Conservation (phyloP, 2,113 vertebrate genomes). For the Agapornis roseicollis region DNA sequence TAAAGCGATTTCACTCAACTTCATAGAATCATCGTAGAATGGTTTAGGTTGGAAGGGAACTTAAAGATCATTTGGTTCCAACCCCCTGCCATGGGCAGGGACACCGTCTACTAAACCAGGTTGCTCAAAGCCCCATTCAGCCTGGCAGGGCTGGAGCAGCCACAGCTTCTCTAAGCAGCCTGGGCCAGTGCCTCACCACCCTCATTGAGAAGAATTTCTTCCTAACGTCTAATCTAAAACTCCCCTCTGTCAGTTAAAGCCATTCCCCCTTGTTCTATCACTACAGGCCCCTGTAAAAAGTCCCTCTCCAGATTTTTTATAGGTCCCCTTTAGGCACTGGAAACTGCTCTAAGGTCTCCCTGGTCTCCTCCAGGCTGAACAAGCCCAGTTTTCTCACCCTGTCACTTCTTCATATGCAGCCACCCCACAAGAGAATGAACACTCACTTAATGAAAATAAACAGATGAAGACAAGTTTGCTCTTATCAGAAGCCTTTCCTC, state of each 20-base stretch:
- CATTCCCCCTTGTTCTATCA: background rate
- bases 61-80: background rate
- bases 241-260: background rate
- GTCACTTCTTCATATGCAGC: conserved; percentile 50
- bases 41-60: background rate
- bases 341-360: background rate
- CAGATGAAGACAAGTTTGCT: conserved; percentile 50
- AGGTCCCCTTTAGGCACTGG: no score
- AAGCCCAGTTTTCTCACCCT: background rate
- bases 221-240: background rate
- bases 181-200: background rate
- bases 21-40: background rate
- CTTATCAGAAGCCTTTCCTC: conserved; percentile 82
- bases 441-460: conserved; percentile 2
- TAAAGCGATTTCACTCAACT: background rate
- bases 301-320: no score
- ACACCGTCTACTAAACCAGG: background rate
- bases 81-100: background rate
- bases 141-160: background rate
- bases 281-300: background rate
- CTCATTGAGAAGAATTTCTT: background rate
- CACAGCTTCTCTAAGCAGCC: background rate
- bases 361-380: background rate
- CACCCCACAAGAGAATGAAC: conserved; percentile 68
- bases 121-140: background rate